A percentile compares a stretch with the other conserved stretches of the same genome.
These are phyloP conservation scores for Nemotelus nigrinus DNA, from an alignment of 2,888 invertebrate species.

Conservation along the genomic window DNA sequence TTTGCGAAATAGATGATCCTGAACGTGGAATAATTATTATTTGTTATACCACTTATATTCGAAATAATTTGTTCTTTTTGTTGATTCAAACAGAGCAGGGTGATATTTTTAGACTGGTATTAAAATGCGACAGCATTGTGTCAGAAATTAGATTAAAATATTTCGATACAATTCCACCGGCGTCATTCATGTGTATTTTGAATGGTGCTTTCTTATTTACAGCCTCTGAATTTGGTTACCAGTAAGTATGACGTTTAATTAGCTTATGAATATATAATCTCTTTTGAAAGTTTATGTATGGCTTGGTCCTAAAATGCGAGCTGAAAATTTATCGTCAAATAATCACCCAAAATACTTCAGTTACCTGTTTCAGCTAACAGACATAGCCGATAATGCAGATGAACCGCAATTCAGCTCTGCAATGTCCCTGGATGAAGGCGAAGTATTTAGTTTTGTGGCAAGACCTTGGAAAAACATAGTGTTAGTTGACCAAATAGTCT, in stretches of 20 bases:
- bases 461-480: slow-evolving; percentile 92
- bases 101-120: slow-evolving; percentile 93
- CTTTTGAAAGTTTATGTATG: neutral
- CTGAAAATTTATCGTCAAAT: slow-evolving; percentile 42
- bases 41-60: slow-evolving; percentile 98
- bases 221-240: slow-evolving; percentile 99
- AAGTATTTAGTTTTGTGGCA: slow-evolving; percentile 98
- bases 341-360: slow-evolving; percentile 68
- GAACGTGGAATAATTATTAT: slow-evolving; percentile 99
- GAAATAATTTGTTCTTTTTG: slow-evolving; percentile 99
- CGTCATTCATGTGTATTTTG: slow-evolving; percentile 95
- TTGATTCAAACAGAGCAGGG: slow-evolving; percentile 99
- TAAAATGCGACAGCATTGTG: slow-evolving; percentile 97
- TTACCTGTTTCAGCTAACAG: slow-evolving; percentile 98
- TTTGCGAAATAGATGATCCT: slow-evolving; percentile 98
- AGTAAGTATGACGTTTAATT: slow-evolving; percentile 73
- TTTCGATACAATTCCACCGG: slow-evolving; percentile 98
- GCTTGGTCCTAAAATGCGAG: slow-evolving; percentile 18
- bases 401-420: slow-evolving; percentile 98
- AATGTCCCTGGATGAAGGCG: slow-evolving; percentile 98
- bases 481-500: slow-evolving; percentile 96
- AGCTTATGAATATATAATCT: too few species aligned
- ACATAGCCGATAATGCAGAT: slow-evolving; percentile 98
- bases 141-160: slow-evolving; percentile 99
- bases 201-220: slow-evolving; percentile 99